These are phyloP conservation scores for Zygothrica quintamaculata DNA, from an alignment of 2,888 invertebrate species.

Conservation along the genomic window DNA sequence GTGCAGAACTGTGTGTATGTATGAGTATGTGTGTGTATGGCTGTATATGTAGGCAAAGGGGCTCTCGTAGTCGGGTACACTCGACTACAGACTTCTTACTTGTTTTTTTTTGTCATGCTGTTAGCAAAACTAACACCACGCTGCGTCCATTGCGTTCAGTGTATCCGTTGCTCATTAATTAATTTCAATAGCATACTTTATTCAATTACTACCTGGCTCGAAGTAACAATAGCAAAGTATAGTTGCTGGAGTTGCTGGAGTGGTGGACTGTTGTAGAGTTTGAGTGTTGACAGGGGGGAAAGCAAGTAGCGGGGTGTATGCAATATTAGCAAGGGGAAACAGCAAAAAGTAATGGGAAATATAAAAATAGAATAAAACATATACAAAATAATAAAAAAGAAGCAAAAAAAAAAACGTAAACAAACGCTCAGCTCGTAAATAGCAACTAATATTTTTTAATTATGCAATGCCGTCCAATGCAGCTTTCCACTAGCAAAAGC, in stretches of 20 bases:
- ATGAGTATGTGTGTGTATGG: too few relatives aligned
- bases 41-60: too few relatives aligned
- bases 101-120: background rate
- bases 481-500: constrained; percentile 11
- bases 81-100: too few relatives aligned
- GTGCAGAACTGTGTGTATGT: too few relatives aligned
- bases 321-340: background rate
- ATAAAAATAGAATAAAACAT: constrained; percentile 15
- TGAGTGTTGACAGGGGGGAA: background rate
- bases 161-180: constrained; percentile 49
- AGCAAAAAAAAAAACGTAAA: constrained; percentile 45
- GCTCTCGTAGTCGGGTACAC: too few relatives aligned
- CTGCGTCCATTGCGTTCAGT: background rate
- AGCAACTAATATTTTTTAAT: constrained; percentile 70
- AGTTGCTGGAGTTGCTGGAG: background rate
- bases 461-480: constrained; percentile 61
- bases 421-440: constrained; percentile 58
- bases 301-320: background rate
- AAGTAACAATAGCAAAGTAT: constrained; percentile 11
- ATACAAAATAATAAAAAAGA: too few relatives aligned
- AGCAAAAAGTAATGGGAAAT: background rate
- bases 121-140: constrained; percentile 11
- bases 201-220: constrained; percentile 41
- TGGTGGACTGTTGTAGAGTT: background rate
- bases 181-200: constrained; percentile 52